These are phyloP conservation scores for Macroglossus sobrinus DNA, from an alignment of 2,113 vertebrate genomes.

Conservation along the genomic window DNA sequence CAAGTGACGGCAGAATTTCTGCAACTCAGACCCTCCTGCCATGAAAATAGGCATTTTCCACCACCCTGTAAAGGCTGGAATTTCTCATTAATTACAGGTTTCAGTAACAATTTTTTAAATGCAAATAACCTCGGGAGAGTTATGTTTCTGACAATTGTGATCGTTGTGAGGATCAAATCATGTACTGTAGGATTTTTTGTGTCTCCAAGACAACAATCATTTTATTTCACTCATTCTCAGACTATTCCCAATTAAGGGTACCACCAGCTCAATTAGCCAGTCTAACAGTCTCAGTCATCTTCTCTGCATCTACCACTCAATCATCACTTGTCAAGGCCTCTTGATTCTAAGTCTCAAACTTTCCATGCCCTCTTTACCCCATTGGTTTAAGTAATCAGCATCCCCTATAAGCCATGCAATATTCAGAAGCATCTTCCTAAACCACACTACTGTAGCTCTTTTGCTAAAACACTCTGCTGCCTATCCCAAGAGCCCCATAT, in stretches of 20 bases:
- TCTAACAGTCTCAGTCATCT: constrained; percentile 1
- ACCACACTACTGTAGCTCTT: not conserved
- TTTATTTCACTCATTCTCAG: not conserved
- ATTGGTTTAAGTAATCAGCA: not conserved
- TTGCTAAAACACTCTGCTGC: not conserved
- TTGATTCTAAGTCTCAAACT: not conserved
- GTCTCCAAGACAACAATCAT: not conserved
- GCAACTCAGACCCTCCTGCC: not conserved
- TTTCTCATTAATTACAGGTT: not conserved
- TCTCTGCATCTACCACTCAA: not conserved
- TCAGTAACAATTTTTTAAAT: not conserved
- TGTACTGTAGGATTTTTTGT: not conserved
- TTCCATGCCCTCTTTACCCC: not conserved
- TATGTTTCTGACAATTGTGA: not conserved
- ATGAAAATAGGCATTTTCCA: not conserved
- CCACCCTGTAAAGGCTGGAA: not conserved
- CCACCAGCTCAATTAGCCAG: not conserved
- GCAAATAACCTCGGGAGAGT: not conserved
- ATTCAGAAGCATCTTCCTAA: not conserved
- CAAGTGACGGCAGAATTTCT: not conserved
- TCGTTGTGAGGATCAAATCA: not conserved
- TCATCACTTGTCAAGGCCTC: not conserved
- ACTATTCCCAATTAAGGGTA: not conserved
- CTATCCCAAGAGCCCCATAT: not conserved
- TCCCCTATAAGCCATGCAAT: not conserved